Percentiles rank a stretch among this genome's conserved stretches.
Conservation (phyloP, 2,888 invertebrate species). For the Harpagoxenus sublaevis region DNA sequence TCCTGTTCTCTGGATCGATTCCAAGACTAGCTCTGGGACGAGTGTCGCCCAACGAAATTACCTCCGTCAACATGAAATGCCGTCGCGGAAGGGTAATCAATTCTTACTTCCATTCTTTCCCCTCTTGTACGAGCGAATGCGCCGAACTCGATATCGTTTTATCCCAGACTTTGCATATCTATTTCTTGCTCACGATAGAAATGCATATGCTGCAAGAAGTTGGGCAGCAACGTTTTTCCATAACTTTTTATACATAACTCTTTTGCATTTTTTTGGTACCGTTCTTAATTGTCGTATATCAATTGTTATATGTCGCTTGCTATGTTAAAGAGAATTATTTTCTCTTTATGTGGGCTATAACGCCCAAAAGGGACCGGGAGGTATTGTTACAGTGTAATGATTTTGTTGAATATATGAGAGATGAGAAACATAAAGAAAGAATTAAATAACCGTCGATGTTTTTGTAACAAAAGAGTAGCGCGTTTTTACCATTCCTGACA, state of each 20-base stretch:
- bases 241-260: background rate
- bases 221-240: background rate
- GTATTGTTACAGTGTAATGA: background rate
- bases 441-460: constrained; percentile 40
- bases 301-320: background rate
- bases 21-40: constrained; percentile 79
- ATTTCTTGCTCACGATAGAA: constrained; percentile 9
- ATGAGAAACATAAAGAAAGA: constrained; percentile 1
- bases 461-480: constrained; percentile 27
- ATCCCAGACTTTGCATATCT: constrained; percentile 37
- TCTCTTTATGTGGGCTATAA: background rate
- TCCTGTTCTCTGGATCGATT: constrained; percentile 76
- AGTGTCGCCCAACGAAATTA: constrained; percentile 80
- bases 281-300: constrained; percentile 10
- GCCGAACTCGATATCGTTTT: constrained; percentile 28
- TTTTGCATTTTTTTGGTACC: constrained; percentile 7
- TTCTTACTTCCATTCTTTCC: constrained; percentile 13
- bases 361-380: background rate
- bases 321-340: background rate
- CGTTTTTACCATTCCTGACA: constrained; percentile 9
- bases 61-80: constrained; percentile 71
- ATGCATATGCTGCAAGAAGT: constrained; percentile 30
- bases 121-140: background rate
- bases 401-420: constrained; percentile 12
- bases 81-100: constrained; percentile 50